Base-by-base conservation (phyloP, 2,888 invertebrate species). In the Crematogaster levior region DNA sequence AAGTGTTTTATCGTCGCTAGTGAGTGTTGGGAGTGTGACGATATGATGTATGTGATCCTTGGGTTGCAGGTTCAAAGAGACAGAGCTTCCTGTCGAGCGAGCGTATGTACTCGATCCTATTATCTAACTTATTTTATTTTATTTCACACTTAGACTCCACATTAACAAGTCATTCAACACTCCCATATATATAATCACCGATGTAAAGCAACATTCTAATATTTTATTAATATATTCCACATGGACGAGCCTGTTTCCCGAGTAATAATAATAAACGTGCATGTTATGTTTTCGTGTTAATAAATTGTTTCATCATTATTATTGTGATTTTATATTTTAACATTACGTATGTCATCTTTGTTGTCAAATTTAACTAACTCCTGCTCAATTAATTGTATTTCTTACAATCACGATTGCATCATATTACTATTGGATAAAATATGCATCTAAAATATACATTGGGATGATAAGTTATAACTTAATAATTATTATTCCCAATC, bases 31-130 rank as follows among this genome's bases (percentile, higher is more conserved):
- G 82, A n/a, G 84, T 91, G 90, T 91, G 90, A 89, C 88, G 85
- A 88, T 87, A 88, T 91, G 88, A 93, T 89, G 88, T 92, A 89
- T 93, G 86, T 94, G 91, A 92, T 94, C 93, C 93, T 94, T 94
- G 92, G 94, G 92, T 97, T 97, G 93, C 97, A 97, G 97, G 97
- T 97, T 97, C 97, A 97, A 97, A 97, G 97, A 97, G 96, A 96
- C 96, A 94, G 97, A 97, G 96, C 96, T 96, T 95, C 96, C 97
- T 93, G 96, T 97, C 96, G 97, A 97, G 95, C 96, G 97, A 97
- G 96, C 97, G 97, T 97, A 97, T 96, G 97, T 97, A 97, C 95
- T 95, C 94, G 94, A 95, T 95, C 95, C 94, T 94, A 93, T 93
- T 94, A 93, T 95, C 91, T 95, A 93, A 68, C 77, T 94, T 94